These are phyloP conservation scores for Alloplasta piceator DNA, from an alignment of 2,888 invertebrate species.

Conservation along the genomic window DNA sequence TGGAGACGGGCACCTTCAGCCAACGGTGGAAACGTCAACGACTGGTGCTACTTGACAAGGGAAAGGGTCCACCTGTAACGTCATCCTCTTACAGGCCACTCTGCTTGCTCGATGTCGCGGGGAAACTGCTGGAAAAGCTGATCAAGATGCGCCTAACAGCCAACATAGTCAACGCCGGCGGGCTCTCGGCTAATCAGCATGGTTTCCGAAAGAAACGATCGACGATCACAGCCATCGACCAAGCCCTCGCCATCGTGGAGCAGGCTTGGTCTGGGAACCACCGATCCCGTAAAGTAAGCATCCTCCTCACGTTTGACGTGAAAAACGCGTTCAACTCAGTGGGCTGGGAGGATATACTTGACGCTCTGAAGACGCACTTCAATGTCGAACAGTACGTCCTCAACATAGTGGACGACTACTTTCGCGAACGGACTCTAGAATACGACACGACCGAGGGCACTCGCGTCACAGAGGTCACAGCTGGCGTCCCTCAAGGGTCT, in stretches of 20 bases:
- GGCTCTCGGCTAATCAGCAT: slow-evolving; percentile 52
- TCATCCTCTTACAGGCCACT: slow-evolving; percentile 58
- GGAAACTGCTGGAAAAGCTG: slow-evolving; percentile 60
- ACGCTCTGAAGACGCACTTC: no score
- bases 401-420: slow-evolving; percentile 56
- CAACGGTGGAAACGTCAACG: slow-evolving; percentile 50
- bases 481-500: slow-evolving; percentile 59
- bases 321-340: slow-evolving; percentile 57
- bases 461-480: slow-evolving; percentile 36
- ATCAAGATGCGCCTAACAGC: slow-evolving; percentile 55
- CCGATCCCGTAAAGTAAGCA: slow-evolving; percentile 44
- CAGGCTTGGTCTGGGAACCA: slow-evolving; percentile 36
- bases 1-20: slow-evolving; percentile 49
- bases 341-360: no score
- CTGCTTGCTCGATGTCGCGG: slow-evolving; percentile 32
- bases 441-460: slow-evolving; percentile 56
- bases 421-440: slow-evolving; percentile 47
- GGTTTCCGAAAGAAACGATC: slow-evolving; percentile 54
- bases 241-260: slow-evolving; percentile 42
- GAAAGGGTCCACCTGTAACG: slow-evolving; percentile 44
- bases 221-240: slow-evolving; percentile 52
- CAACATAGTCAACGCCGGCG: slow-evolving; percentile 46
- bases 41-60: slow-evolving; percentile 60
- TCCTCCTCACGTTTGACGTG: slow-evolving; percentile 57
- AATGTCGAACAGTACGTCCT: not conserved